These are phyloP conservation scores for Hymenochirus boettgeri DNA, from an alignment of 2,113 vertebrate species.

Conservation along the genomic window DNA sequence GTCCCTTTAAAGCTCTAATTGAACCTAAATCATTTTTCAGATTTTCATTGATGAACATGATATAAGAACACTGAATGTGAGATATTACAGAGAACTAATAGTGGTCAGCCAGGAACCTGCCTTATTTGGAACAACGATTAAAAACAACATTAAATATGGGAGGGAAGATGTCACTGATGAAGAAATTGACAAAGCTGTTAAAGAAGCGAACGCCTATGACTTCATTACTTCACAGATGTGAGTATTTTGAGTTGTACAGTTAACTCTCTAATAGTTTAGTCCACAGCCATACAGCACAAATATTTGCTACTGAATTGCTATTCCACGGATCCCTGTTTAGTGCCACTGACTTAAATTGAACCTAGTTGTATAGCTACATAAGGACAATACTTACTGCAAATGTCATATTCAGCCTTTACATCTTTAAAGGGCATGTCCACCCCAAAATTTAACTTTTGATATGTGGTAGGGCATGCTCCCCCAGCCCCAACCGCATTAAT, in stretches of 20 bases:
- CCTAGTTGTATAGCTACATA: too few relatives aligned
- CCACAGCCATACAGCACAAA: not conserved
- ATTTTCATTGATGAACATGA: slow-evolving; percentile 49
- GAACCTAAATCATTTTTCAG: slow-evolving; percentile 35
- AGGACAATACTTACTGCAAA: too few relatives aligned
- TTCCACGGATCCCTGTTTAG: too few relatives aligned
- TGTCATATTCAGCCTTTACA: too few relatives aligned
- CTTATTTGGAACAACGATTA: slow-evolving; percentile 53
- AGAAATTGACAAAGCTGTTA: slow-evolving; percentile 52
- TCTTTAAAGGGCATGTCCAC: too few relatives aligned
- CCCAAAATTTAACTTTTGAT: too few relatives aligned
- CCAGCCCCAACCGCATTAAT: too few relatives aligned
- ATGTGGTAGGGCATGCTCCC: too few relatives aligned
- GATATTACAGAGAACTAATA: slow-evolving; percentile 48
- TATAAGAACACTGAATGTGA: slow-evolving; percentile 50
- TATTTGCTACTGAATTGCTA: too few relatives aligned
- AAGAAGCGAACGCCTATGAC: slow-evolving; percentile 54
- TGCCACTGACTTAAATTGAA: too few relatives aligned
- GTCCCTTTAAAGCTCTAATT: too few relatives aligned
- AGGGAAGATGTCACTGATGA: slow-evolving; percentile 47
- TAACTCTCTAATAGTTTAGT: not conserved
- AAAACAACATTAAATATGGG: slow-evolving; percentile 55
- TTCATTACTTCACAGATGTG: slow-evolving; percentile 54
- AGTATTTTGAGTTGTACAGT: slow-evolving; percentile 8
- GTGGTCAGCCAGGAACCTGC: slow-evolving; percentile 57